Conservation (phyloP, 2,797 vertebrate species). For the Mormyrops attenuatus region DNA sequence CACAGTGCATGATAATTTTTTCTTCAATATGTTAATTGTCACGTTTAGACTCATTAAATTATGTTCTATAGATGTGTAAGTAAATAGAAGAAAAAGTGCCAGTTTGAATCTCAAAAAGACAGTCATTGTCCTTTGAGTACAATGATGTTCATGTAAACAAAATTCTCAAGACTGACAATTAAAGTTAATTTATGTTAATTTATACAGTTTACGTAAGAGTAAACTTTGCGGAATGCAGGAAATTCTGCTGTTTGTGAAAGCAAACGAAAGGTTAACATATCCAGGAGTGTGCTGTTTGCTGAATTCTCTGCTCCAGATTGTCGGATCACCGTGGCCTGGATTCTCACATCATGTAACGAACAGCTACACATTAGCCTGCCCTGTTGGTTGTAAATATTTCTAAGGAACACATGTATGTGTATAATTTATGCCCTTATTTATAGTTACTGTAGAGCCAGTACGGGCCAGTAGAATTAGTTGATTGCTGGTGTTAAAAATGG, state of each 20-base stretch:
- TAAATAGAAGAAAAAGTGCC: neutral
- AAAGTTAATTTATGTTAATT: conserved; percentile 9
- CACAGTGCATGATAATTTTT: neutral
- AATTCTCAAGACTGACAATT: neutral
- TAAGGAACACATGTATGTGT: neutral
- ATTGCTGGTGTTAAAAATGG: neutral
- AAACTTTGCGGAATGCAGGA: neutral
- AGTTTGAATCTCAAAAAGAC: neutral
- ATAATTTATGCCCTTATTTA: neutral
- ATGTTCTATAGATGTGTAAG: neutral
- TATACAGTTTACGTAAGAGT: neutral
- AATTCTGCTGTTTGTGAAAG: neutral
- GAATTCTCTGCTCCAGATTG: neutral
- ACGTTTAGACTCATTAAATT: neutral
- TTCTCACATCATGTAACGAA: neutral
- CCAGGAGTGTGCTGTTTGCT: neutral
- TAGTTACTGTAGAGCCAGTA: neutral
- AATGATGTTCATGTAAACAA: neutral
- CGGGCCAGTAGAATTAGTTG: neutral
- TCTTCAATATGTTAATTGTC: neutral
- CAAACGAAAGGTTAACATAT: neutral
- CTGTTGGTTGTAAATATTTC: neutral
- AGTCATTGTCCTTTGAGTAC: neutral
- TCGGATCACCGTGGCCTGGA: neutral
- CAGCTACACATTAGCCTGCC: neutral